Base-by-base conservation (phyloP, 2,113 vertebrate genomes). In the Corythaeola cristata region DNA sequence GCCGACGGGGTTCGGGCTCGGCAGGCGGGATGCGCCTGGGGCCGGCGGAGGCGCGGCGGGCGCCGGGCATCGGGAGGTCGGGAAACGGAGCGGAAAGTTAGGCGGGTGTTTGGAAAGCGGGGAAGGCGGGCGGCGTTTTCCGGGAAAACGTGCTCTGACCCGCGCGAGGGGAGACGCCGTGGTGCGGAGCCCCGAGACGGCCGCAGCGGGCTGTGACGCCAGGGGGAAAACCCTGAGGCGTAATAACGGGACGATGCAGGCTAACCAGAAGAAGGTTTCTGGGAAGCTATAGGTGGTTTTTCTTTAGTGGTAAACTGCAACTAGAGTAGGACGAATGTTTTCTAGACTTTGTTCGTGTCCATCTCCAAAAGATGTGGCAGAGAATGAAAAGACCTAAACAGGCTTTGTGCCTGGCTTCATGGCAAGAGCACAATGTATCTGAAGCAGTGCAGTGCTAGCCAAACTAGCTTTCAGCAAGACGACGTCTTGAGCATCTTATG, bases 201-300 rank as follows among this genome's bases (percentile, higher is more conserved):
- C 75, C 0, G 3, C 21, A 35, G 8, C 49, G 2, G 52, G 27
- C 41, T 45, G 41, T 15, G 41, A 44, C 41, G 74, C 33, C 3
- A 39, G 66, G 28, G 4, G 1, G 9, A 33, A 41, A 63, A 7
- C 23, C 12, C 20, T 20, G 1, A 52, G 32, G 35, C 3, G 0
- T 1, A 9, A 26, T 3, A 8, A 23, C 8, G 20, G 49, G 9
- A 22, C 5, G 14, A 11, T 16, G 47, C 28, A 26, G 32, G 27
- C 14, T 7, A 28, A 23, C 12, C 50, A 14, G 23, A 30, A 3
- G 4, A 62, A 66, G 39, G 3, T n/a, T 21, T 74, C 33, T 60
- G 35, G 27, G 64, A 82, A 15, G 39, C 19, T 58, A 8, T 5
- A 24, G 63, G 7, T 6, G 23, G 21, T 13, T 76, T 59, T 28